A percentile compares a stretch with the other conserved stretches of the same genome.
These are phyloP conservation scores for Acanthosoma haemorrhoidale DNA, from an alignment of 2,888 invertebrate genomes.

Conservation along the genomic window DNA sequence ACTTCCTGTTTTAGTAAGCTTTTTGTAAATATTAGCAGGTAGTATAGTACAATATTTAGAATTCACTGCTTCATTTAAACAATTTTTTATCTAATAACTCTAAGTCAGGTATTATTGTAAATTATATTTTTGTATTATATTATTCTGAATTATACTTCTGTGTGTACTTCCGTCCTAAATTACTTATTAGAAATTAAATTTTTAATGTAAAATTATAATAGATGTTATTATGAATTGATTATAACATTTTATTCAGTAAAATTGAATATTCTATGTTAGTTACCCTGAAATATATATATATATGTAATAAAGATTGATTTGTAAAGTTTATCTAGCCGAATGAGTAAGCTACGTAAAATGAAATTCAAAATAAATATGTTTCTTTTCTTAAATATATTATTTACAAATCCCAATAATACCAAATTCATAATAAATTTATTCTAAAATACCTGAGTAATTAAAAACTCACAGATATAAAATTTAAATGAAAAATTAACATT, in stretches of 20 bases:
- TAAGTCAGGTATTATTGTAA: constrained; percentile 20
- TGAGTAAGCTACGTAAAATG: neutral
- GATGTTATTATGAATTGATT: neutral
- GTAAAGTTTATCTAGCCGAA: constrained; percentile 1
- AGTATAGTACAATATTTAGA: neutral
- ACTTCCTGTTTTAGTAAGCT: constrained; percentile 9
- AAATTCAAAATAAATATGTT: neutral
- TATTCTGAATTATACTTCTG: constrained; percentile 23
- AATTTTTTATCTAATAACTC: constrained; percentile 1
- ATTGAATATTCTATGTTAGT: constrained; percentile 5
- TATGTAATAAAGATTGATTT: constrained; percentile 1
- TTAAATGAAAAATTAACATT: too few relatives aligned
- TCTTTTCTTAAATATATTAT: neutral
- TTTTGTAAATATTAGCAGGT: constrained; percentile 9
- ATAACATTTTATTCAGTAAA: neutral
- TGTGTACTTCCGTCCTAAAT: constrained; percentile 26
- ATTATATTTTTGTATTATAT: constrained; percentile 25
- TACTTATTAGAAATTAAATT: constrained; percentile 20
- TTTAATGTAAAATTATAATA: neutral
- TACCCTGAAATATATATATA: constrained; percentile 4
- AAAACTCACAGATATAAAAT: too few relatives aligned
- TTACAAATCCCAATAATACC: too few relatives aligned
- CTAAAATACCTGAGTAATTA: too few relatives aligned
- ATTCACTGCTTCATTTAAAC: neutral
- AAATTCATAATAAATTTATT: too few relatives aligned